phyloP scores from a whole-genome alignment of 2,888 invertebrate genomes.

The Linnaemya tessellans region DNA sequence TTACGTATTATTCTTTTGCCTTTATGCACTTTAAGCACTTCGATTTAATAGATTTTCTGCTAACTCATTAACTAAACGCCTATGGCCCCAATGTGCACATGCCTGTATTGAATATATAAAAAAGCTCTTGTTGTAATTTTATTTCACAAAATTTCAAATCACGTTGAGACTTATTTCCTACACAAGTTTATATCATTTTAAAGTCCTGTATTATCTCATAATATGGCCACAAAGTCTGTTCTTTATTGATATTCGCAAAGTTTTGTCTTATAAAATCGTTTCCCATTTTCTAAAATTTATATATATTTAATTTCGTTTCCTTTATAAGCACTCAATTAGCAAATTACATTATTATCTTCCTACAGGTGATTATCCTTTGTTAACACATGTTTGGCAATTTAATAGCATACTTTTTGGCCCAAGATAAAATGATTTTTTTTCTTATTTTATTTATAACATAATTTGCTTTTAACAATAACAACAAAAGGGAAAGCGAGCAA shows the following conservation, averaged over 20 bases:
- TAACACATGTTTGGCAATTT: slow-evolving; percentile 58
- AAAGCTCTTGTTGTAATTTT: too few relatives aligned
- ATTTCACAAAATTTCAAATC: too few relatives aligned
- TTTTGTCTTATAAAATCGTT: not conserved
- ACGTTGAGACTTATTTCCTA: too few relatives aligned
- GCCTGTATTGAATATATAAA: too few relatives aligned
- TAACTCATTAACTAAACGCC: too few relatives aligned
- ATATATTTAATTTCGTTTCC: not conserved
- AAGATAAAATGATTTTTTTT: slow-evolving; percentile 10
- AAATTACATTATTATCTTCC: slow-evolving; percentile 20
- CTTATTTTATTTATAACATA: slow-evolving; percentile 34
- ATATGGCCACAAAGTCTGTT: too few relatives aligned
- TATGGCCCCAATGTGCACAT: too few relatives aligned
- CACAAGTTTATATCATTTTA: too few relatives aligned
- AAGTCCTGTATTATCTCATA: too few relatives aligned
- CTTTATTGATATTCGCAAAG: not conserved
- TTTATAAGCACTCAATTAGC: not conserved
- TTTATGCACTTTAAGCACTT: too few relatives aligned
- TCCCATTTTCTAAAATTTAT: not conserved
- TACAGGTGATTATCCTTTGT: slow-evolving; percentile 56
- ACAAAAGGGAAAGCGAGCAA: slow-evolving; percentile 6
- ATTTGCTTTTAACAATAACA: slow-evolving; percentile 45
- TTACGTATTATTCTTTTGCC: too few relatives aligned
- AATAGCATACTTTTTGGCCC: slow-evolving; percentile 52
- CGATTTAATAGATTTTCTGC: too few relatives aligned